Evolutionary conservation across 92 coral and sea anemone species (phyloP).

Genomic region (Epizoanthus scotinus): DNA sequence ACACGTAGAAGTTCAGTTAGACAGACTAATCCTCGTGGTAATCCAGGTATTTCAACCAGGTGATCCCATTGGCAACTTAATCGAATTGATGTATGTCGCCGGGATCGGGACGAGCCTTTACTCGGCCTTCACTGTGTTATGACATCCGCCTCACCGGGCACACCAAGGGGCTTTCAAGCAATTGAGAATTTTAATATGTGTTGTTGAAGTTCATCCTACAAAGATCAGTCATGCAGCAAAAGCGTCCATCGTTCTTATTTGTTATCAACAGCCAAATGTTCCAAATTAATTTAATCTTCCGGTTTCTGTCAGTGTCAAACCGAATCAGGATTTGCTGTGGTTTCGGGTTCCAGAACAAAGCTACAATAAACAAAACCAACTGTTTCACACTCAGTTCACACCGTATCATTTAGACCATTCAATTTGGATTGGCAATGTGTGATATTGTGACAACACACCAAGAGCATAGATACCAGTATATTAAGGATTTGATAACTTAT

Average conservation of each 20-base stretch:
- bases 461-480: too few relatives aligned
- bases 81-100: neutral
- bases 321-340: neutral
- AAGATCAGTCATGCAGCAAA: neutral
- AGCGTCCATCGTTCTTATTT: constrained; percentile 2
- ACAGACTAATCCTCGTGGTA: constrained; percentile 10
- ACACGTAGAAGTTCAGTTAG: too few relatives aligned
- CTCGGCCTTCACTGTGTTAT: too few relatives aligned
- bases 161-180: neutral
- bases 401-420: neutral
- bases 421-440: neutral
- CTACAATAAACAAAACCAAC: constrained; percentile 1
- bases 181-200: neutral
- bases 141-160: neutral
- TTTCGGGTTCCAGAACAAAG: neutral
- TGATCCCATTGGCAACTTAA: constrained; percentile 32
- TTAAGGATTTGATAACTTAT: too few relatives aligned
- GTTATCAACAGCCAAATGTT: neutral
- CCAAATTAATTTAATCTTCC: neutral
- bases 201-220: neutral
- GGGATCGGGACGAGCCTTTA: neutral
- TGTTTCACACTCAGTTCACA: constrained; percentile 4
- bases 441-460: too few relatives aligned
- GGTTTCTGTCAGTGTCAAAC: neutral
- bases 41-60: constrained; percentile 36